phyloP scores from a whole-genome alignment of 37 sponge, comb jelly and placozoan genomes.

The Axinella damicornis region DNA sequence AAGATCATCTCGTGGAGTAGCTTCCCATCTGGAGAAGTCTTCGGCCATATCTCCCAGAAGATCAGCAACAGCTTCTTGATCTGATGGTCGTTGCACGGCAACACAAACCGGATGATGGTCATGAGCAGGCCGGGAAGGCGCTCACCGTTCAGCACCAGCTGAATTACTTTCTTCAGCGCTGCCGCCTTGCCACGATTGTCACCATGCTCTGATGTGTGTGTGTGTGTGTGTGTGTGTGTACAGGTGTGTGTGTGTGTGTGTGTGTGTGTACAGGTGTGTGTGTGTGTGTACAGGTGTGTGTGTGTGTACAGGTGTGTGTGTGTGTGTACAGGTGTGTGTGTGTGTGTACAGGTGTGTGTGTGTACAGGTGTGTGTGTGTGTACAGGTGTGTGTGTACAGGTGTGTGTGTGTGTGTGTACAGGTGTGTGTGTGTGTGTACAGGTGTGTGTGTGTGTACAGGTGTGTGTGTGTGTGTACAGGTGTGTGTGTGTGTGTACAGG shows the following conservation, averaged over 20 bases:
- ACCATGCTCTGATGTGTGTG: slow-evolving; percentile 69
- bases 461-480: too few relatives aligned
- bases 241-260: neutral
- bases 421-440: too few relatives aligned
- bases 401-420: too few relatives aligned
- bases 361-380: too few relatives aligned
- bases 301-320: too few relatives aligned
- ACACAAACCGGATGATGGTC: slow-evolving; percentile 93
- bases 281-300: too few relatives aligned
- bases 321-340: too few relatives aligned
- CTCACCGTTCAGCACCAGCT: slow-evolving; percentile 96
- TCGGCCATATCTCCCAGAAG: slow-evolving; percentile 98
- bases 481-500: too few relatives aligned
- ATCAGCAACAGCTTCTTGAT: slow-evolving; percentile 97
- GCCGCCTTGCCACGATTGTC: slow-evolving; percentile 70
- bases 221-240: too few relatives aligned
- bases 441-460: too few relatives aligned
- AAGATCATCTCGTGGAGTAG: slow-evolving; percentile 99
- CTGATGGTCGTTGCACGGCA: slow-evolving; percentile 93
- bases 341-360: too few relatives aligned
- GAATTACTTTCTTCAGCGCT: slow-evolving; percentile 94
- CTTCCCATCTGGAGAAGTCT: slow-evolving; percentile 95
- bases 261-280: neutral
- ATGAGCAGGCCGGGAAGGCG: slow-evolving; percentile 93
- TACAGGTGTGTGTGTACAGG: too few relatives aligned